These are phyloP conservation scores for Dolichoris vasculosae DNA, from an alignment of 1,140 invertebrate genomes.

Conservation along the genomic window DNA sequence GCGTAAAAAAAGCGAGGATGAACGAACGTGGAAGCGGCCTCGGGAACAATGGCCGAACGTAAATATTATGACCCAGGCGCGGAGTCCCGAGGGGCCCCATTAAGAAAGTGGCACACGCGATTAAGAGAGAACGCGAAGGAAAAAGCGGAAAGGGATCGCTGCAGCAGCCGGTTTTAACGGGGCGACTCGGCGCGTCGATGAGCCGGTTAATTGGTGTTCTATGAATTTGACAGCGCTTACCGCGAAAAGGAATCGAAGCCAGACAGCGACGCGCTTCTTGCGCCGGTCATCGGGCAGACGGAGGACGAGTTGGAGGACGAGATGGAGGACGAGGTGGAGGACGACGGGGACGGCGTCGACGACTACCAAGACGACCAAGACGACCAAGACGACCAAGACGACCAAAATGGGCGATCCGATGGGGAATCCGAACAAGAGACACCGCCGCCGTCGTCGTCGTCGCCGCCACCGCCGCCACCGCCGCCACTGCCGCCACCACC, in stretches of 20 bases:
- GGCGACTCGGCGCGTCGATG: constrained; percentile 43
- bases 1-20: not conserved
- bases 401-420: not conserved
- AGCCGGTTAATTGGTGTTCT: constrained; percentile 72
- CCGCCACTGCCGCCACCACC: constrained; percentile 29
- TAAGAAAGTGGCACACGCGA: constrained; percentile 36
- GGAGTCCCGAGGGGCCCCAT: not conserved
- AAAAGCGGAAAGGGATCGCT: constrained; percentile 54
- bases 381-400: not conserved
- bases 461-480: not conserved
- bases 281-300: constrained; percentile 53
- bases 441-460: too few species aligned
- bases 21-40: too few species aligned
- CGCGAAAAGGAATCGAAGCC: constrained; percentile 66
- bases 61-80: constrained; percentile 13
- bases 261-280: constrained; percentile 67
- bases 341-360: not conserved
- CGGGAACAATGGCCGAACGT: constrained; percentile 1
- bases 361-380: not conserved
- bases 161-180: not conserved
- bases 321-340: not conserved
- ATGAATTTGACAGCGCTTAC: constrained; percentile 73
- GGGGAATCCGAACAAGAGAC: constrained; percentile 15
- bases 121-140: constrained; percentile 37
- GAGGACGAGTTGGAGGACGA: constrained; percentile 21